Evolutionary conservation across 2,113 vertebrate genomes (phyloP), one percentile per base, ranked within the genome.

Genomic region (Opisthocomus hoazin): DNA sequence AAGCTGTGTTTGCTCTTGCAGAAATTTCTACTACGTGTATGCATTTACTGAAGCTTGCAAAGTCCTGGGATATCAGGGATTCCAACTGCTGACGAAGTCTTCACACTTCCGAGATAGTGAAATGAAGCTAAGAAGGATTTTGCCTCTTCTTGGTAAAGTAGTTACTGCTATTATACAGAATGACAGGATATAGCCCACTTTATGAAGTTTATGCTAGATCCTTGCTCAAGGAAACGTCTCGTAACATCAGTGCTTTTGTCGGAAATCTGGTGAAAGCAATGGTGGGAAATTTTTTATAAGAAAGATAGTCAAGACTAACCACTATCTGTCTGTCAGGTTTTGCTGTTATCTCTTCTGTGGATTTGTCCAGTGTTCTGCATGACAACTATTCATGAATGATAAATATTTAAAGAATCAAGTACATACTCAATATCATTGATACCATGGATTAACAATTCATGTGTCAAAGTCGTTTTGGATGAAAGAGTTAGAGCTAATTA

Each of bases 1-100:
- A 92, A 68, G 60, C 24, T 7, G 2, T 53, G 74, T 73, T 91
- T 60, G 69, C 89, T 87, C 66, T 77, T 83, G 78, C 82, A 94
- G 77, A 95, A 95, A 58, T 87, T 68, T 83, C 82, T 85, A 51
- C 73, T 70, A 50, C 66, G 79, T 87, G 39, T 15, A 75, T 30
- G 36, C n/a, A 60, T 84, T 87, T 73, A 76, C 12, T 76, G 81
- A 85, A 96, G 74, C n/a, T 60, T 77, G 70, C 15, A 12, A 69
- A 80, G 82, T 37, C n/a, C 41, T 69, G 87, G 45, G 37, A 39
- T 69, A 83, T 64, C 39, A 87, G 69, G 87, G 73, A 91, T 73
- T 91, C 54, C 74, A 79, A 34, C 29, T 69, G 53, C 54, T 85
- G 37, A 85, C 18, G 53, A 73, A 69, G 48, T 37, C 53, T 82